Conservation (phyloP, 2,888 invertebrate species). For the Xestoiulus laeticollis region DNA sequence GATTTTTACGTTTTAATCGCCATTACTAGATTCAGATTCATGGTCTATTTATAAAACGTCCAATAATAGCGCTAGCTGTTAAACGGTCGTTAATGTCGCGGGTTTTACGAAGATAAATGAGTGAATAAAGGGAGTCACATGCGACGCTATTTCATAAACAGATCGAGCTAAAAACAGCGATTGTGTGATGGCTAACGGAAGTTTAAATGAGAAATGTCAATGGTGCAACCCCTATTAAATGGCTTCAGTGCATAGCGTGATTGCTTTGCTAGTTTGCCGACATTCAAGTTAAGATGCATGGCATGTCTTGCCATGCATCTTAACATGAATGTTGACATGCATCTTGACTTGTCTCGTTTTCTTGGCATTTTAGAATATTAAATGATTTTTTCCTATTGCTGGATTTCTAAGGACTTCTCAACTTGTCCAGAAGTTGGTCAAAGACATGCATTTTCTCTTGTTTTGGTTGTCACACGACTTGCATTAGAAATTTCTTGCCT, state of each 20-base stretch:
- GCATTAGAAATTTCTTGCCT: background rate
- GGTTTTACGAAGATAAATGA: background rate
- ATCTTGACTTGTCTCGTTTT: background rate
- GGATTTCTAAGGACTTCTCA: no score
- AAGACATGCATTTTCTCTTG: no score
- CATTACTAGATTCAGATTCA: background rate
- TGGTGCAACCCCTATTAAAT: background rate
- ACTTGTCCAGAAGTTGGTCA: no score
- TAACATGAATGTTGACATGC: no score
- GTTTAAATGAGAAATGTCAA: background rate
- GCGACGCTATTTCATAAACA: background rate
- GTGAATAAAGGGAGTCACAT: background rate
- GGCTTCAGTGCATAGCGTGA: background rate
- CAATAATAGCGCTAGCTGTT: background rate
- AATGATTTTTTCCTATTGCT: no score
- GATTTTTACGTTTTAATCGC: background rate
- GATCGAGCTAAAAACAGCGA: background rate
- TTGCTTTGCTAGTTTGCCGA: background rate
- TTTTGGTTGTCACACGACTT: no score
- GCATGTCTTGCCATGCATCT: no score
- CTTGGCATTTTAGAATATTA: no score
- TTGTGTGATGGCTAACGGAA: background rate
- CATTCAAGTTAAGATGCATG: no score
- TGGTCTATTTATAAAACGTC: background rate
- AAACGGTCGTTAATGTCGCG: conserved; percentile 10